These are phyloP conservation scores for Heliconius hortense DNA, from an alignment of 2,888 invertebrate genomes.

Conservation along the genomic window DNA sequence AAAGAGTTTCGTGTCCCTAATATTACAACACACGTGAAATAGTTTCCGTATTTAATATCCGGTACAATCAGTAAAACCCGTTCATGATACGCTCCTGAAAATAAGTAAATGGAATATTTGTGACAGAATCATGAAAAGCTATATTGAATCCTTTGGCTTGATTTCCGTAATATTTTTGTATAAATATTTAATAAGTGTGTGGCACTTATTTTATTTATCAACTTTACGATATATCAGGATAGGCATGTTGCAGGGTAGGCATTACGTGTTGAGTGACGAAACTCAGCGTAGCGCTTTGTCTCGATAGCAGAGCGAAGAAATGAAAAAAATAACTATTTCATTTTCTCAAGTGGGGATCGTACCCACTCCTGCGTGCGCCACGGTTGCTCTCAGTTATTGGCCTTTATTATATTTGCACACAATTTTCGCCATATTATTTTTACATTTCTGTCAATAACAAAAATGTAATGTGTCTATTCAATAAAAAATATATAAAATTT, in stretches of 20 bases:
- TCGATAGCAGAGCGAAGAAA: no score
- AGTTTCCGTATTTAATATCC: slow-evolving; percentile 36
- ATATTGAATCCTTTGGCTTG: neutral
- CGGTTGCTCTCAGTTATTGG: no score
- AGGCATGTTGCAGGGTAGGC: no score
- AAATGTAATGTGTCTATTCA: neutral
- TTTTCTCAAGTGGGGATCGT: no score
- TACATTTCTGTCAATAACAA: neutral
- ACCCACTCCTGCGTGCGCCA: no score
- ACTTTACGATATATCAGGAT: no score
- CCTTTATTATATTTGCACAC: no score
- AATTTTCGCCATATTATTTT: neutral
- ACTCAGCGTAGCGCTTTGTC: no score
- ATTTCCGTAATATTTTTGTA: neutral
- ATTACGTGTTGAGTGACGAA: no score
- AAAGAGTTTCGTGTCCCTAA: slow-evolving; percentile 1
- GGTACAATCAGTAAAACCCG: slow-evolving; percentile 33
- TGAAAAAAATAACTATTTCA: no score
- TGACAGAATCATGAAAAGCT: slow-evolving; percentile 16
- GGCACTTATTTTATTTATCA: neutral
- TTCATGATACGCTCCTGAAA: slow-evolving; percentile 28
- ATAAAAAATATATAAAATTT: no score
- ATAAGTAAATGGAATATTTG: slow-evolving; percentile 27
- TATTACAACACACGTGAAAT: slow-evolving; percentile 29
- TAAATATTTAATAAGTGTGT: neutral